A percentile compares a stretch with the other conserved stretches of the same genome.
phyloP scores from a whole-genome alignment of 1,140 invertebrate genomes.

The Aphelenchoides besseyi region DNA sequence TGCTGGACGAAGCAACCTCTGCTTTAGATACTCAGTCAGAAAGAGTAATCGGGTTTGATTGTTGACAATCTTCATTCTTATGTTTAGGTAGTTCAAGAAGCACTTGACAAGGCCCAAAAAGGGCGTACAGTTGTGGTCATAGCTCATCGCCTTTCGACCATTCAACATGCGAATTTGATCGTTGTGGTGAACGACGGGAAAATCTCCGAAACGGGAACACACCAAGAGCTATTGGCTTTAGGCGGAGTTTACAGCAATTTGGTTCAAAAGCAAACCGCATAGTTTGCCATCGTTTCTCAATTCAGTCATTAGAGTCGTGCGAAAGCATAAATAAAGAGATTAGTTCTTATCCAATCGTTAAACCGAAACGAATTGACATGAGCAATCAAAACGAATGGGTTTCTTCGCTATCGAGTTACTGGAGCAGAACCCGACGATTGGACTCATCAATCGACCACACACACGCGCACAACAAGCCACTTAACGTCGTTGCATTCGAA shows the following conservation, averaged over 20 bases:
- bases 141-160: conserved; percentile 65
- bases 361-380: background rate
- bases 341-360: background rate
- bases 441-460: too few species aligned
- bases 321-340: background rate
- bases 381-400: background rate
- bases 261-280: conserved; percentile 37
- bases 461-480: too few species aligned
- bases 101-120: conserved; percentile 43
- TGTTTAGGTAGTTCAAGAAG: conserved; percentile 49
- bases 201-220: conserved; percentile 58
- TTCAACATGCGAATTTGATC: conserved; percentile 56
- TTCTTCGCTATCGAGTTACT: background rate
- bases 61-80: background rate
- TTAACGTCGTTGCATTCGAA: too few species aligned
- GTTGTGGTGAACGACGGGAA: conserved; percentile 63
- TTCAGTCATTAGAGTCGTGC: too few species aligned
- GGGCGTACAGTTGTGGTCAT: conserved; percentile 65
- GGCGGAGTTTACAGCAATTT: conserved; percentile 36
- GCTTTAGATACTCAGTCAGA: conserved; percentile 51
- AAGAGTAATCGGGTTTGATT: conserved; percentile 7
- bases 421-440: background rate
- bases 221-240: conserved; percentile 35
- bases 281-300: background rate
- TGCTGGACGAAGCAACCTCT: conserved; percentile 65